Evolutionary conservation across 2,113 vertebrate genomes (phyloP).

Genomic region (Rhinogobius similis): DNA sequence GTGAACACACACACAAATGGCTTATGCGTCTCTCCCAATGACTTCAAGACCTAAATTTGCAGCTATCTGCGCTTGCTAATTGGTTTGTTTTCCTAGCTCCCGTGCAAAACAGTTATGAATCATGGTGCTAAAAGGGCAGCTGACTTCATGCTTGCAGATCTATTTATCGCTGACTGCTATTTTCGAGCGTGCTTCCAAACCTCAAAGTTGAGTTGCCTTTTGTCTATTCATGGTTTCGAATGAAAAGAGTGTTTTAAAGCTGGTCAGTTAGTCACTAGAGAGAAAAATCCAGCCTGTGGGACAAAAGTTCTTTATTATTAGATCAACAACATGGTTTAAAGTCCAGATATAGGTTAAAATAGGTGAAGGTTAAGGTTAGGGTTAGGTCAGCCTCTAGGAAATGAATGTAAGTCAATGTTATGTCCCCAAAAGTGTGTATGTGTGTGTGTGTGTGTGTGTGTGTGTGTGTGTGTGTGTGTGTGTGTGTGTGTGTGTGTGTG

Average conservation of each 20-base stretch:
- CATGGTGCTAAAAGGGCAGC: constrained; percentile 19
- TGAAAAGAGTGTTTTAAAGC: constrained; percentile 14
- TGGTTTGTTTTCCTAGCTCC: constrained; percentile 27
- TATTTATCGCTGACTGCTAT: constrained; percentile 46
- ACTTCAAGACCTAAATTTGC: neutral
- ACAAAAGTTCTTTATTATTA: too few species aligned
- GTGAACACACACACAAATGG: constrained; percentile 13
- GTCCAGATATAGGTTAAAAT: too few species aligned
- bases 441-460: constrained; percentile 8
- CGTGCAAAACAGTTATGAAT: constrained; percentile 22
- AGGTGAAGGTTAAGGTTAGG: too few species aligned
- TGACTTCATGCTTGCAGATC: constrained; percentile 38
- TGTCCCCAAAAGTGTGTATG: constrained; percentile 9
- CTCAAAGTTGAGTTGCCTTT: constrained; percentile 18
- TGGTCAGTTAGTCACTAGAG: constrained; percentile 36
- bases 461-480: constrained; percentile 31
- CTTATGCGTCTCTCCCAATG: neutral
- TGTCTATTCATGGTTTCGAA: constrained; percentile 14
- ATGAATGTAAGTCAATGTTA: too few species aligned
- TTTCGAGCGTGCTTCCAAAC: constrained; percentile 22
- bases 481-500: constrained; percentile 40
- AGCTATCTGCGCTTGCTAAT: constrained; percentile 2
- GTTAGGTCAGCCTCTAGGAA: too few species aligned
- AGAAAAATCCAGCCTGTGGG: constrained; percentile 1
- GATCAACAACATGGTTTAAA: too few species aligned